Conservation (phyloP, 35 echinoderm and acorn worm species). For the Apostichopus parvimensis region DNA sequence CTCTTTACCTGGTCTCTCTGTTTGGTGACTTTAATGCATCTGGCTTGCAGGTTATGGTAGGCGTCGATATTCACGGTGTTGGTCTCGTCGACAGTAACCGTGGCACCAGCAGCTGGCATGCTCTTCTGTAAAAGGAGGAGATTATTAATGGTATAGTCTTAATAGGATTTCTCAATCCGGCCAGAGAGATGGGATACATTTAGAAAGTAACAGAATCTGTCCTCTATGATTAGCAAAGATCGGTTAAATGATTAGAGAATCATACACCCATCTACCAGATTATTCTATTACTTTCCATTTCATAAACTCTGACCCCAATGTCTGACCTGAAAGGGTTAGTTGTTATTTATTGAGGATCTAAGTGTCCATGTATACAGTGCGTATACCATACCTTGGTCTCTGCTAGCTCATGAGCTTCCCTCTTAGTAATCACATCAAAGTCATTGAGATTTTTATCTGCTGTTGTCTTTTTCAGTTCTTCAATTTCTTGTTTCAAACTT, state of each 20-base stretch:
- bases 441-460: constrained; percentile 29
- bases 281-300: neutral
- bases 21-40: constrained; percentile 49
- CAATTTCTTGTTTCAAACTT: constrained; percentile 38
- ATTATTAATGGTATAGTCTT: too few species aligned
- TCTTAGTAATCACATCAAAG: constrained; percentile 53
- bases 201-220: neutral
- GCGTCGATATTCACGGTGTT: constrained; percentile 33
- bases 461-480: constrained; percentile 45
- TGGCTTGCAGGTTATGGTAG: constrained; percentile 28
- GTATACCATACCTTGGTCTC: constrained; percentile 36
- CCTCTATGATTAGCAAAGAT: neutral
- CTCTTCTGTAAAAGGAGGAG: constrained; percentile 2
- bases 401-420: constrained; percentile 32
- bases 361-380: neutral
- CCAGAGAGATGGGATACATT: neutral
- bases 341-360: neutral
- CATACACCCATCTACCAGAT: neutral
- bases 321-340: neutral
- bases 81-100: neutral
- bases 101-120: neutral
- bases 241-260: neutral
- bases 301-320: neutral
- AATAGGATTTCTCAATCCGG: neutral
- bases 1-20: constrained; percentile 38